phyloP scores from a whole-genome alignment of 1,140 invertebrate species.

The Drosophila subobscura region DNA sequence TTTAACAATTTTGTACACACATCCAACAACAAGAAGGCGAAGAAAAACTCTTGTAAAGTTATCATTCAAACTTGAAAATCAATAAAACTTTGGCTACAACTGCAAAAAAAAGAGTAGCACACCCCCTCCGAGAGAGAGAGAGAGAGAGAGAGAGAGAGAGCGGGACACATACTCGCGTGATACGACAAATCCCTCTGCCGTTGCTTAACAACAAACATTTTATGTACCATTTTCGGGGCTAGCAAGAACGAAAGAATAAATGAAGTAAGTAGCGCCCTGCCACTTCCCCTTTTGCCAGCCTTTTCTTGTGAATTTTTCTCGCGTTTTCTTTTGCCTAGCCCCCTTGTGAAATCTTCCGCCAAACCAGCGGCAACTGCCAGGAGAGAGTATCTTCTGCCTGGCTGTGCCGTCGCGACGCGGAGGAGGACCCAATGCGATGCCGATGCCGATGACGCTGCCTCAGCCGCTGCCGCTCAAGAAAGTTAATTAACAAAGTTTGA shows the following conservation, averaged over 20 bases:
- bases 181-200: constrained; percentile 36
- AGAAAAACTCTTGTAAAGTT: constrained; percentile 75
- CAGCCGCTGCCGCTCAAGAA: constrained; percentile 58
- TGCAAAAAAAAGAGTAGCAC: constrained; percentile 17
- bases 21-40: constrained; percentile 29
- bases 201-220: constrained; percentile 33
- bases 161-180: constrained; percentile 34
- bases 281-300: constrained; percentile 4
- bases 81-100: constrained; percentile 78
- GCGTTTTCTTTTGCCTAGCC: too few species aligned
- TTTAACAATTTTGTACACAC: constrained; percentile 73
- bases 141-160: neutral
- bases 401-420: constrained; percentile 4
- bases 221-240: neutral
- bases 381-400: too few species aligned
- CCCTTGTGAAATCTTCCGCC: too few species aligned
- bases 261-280: neutral
- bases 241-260: neutral
- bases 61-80: constrained; percentile 82
- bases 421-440: neutral
- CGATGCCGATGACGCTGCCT: constrained; percentile 5
- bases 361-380: too few species aligned
- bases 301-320: too few species aligned
- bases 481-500: constrained; percentile 81
- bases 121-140: neutral